Evolutionary conservation across 2,113 vertebrate genomes (phyloP).

Genomic region (Hemiprocne comata): DNA sequence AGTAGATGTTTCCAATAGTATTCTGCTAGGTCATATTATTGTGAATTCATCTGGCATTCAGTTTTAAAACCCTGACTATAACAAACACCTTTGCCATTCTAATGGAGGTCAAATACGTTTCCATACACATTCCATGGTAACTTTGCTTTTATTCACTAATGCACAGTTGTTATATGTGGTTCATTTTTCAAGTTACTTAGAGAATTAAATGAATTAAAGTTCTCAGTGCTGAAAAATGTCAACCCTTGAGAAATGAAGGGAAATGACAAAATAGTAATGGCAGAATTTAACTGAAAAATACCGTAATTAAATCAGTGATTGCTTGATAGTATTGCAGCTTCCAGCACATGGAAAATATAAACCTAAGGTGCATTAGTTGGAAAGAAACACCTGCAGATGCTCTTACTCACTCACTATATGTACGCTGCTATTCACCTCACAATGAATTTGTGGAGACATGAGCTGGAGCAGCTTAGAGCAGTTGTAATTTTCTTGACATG

Average conservation of each 20-base stretch:
- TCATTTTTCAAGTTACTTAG: constrained; percentile 59
- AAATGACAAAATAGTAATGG: constrained; percentile 41
- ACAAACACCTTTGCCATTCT: constrained; percentile 49
- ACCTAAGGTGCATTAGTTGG: neutral
- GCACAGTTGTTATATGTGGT: constrained; percentile 24
- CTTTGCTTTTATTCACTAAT: constrained; percentile 67
- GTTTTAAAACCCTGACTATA: constrained; percentile 43
- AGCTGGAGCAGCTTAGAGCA: neutral
- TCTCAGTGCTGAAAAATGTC: constrained; percentile 58
- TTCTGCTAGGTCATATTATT: constrained; percentile 44
- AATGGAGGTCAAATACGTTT: constrained; percentile 56
- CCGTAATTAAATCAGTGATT: constrained; percentile 25
- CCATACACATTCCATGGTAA: constrained; percentile 45
- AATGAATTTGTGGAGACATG: neutral
- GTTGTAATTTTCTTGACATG: neutral
- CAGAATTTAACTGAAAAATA: constrained; percentile 18
- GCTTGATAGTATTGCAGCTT: constrained; percentile 8
- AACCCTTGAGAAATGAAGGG: constrained; percentile 53
- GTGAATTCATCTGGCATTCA: constrained; percentile 52
- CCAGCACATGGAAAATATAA: constrained; percentile 8
- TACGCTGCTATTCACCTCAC: neutral
- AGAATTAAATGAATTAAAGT: constrained; percentile 39
- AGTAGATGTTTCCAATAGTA: neutral
- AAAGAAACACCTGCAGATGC: neutral
- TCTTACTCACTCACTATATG: neutral